Percentiles rank a stretch among this genome's conserved stretches.
Evolutionary conservation across 2,797 vertebrate genomes (phyloP).

Genomic region (Xiphorhynchus erythropygius): DNA sequence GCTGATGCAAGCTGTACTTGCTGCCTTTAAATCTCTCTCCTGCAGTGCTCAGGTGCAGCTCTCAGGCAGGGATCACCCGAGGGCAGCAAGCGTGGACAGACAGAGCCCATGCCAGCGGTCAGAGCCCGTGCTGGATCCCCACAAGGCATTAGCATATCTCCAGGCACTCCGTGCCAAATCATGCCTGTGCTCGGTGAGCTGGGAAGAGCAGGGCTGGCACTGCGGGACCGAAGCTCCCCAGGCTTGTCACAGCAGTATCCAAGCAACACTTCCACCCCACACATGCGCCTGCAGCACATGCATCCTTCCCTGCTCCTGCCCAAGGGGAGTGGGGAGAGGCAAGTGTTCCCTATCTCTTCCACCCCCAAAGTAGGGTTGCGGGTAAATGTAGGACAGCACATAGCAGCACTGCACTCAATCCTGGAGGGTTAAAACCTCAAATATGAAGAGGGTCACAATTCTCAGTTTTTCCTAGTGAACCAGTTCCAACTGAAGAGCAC

Average conservation of each 20-base stretch:
- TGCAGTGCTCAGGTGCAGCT: slow-evolving; percentile 17
- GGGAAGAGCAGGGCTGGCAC: background rate
- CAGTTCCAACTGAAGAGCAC: background rate
- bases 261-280: slow-evolving; percentile 44
- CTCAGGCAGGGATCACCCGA: background rate
- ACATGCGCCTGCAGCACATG: accelerated
- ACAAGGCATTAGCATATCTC: accelerated
- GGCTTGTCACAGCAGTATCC: slow-evolving; percentile 28
- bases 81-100: background rate
- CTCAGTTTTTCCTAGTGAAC: background rate
- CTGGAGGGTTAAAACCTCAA: background rate
- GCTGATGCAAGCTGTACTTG: background rate
- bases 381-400: background rate
- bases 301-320: background rate
- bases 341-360: background rate
- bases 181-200: accelerated
- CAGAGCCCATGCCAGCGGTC: background rate
- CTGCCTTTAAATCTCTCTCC: background rate
- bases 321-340: accelerated
- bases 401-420: background rate
- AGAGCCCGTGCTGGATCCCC: accelerated
- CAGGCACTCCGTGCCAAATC: accelerated
- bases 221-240: background rate
- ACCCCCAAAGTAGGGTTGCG: accelerated
- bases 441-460: background rate